These are phyloP conservation scores for Syngnathoides biaculeatus DNA, from an alignment of 2,113 vertebrate genomes.

Conservation along the genomic window DNA sequence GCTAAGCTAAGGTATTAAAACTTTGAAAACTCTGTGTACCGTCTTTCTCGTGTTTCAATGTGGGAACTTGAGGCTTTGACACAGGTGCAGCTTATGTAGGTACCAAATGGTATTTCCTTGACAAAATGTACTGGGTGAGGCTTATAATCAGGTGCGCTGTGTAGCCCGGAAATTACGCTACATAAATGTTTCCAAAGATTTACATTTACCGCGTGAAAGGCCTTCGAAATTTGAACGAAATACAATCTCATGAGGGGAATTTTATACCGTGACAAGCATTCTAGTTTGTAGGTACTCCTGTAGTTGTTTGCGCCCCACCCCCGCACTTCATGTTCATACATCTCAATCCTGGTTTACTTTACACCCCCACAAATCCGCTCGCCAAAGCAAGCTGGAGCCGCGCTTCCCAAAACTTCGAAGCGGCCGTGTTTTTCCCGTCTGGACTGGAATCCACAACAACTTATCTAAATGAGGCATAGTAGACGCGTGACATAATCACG, in stretches of 20 bases:
- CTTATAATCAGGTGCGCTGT: no score
- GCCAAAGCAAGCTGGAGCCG: background rate
- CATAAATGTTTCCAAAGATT: no score
- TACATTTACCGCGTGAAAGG: no score
- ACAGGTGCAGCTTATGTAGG: no score
- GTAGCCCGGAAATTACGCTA: no score
- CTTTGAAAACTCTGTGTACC: no score
- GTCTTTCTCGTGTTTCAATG: no score
- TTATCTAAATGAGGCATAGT: slow-evolving; percentile 59
- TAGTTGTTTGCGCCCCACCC: background rate
- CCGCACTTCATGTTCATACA: slow-evolving; percentile 2
- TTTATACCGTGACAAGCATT: background rate
- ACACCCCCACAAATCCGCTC: slow-evolving; percentile 4
- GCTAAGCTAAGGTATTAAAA: no score
- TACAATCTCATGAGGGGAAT: background rate
- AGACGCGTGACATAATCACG: slow-evolving; percentile 61
- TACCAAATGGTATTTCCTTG: no score
- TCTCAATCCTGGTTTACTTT: slow-evolving; percentile 14
- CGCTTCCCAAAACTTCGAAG: slow-evolving; percentile 17
- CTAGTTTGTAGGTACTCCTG: background rate
- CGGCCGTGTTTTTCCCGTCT: slow-evolving; percentile 7
- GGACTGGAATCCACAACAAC: slow-evolving; percentile 18
- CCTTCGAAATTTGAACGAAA: no score
- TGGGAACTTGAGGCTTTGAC: no score
- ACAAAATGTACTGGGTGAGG: no score